Evolutionary conservation across 2,113 vertebrate species (phyloP).

Genomic region (Mus pahari): DNA sequence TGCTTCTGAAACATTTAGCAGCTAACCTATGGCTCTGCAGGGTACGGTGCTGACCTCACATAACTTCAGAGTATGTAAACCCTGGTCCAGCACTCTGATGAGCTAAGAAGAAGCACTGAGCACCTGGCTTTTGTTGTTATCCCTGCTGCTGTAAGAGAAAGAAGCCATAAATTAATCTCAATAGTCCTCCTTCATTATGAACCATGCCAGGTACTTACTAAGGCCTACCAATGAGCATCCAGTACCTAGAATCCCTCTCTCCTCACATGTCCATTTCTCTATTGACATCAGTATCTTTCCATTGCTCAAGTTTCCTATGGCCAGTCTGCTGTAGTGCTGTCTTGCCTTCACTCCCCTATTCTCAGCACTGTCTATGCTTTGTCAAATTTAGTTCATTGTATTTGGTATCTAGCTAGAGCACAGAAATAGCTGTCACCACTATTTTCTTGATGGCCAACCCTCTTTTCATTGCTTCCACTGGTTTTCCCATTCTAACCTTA

Average conservation of each 20-base stretch:
- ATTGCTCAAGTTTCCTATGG: background rate
- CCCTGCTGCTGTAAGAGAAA: background rate
- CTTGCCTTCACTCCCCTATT: background rate
- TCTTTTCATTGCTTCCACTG: background rate
- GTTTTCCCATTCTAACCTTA: background rate
- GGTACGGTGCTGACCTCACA: too few species aligned
- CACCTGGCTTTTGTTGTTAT: background rate
- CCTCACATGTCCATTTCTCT: background rate
- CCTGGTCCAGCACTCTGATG: background rate
- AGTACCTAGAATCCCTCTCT: background rate
- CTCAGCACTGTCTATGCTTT: background rate
- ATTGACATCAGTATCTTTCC: too few species aligned
- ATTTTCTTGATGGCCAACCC: background rate
- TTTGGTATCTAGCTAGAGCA: background rate
- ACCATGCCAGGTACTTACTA: background rate
- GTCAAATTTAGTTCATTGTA: background rate
- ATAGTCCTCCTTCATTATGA: background rate
- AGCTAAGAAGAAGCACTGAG: background rate
- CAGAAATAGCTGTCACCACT: background rate
- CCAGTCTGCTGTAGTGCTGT: background rate
- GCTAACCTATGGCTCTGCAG: too few species aligned
- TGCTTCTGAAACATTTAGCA: background rate
- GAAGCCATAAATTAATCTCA: too few species aligned
- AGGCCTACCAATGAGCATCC: accelerated
- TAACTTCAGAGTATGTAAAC: background rate